phyloP scores from a whole-genome alignment of 2,888 invertebrate species.

The Orthosia gothica region DNA sequence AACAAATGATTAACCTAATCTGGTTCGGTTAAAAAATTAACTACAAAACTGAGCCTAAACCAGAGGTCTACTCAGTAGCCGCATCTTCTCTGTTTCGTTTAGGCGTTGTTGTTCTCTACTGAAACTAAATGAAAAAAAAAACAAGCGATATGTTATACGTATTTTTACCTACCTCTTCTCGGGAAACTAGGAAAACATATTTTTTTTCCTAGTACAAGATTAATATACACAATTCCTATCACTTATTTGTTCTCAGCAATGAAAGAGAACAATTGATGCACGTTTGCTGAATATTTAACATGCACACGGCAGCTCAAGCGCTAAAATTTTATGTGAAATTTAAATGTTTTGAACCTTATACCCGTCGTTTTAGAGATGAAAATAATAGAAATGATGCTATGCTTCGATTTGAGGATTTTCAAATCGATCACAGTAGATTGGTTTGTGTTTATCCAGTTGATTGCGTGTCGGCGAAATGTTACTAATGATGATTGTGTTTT shows the following conservation, averaged over 20 bases:
- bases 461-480: conserved; percentile 57
- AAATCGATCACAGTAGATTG: conserved; percentile 64
- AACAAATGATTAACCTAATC: no score
- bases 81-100: no score
- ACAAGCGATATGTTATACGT: not conserved
- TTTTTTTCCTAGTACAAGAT: no score
- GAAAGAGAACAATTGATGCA: conserved; percentile 48
- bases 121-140: no score
- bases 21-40: no score
- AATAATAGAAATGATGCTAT: conserved; percentile 14
- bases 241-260: conserved; percentile 17
- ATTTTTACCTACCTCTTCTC: not conserved
- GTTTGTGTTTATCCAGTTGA: conserved; percentile 66
- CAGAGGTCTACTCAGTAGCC: no score
- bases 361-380: conserved; percentile 7
- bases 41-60: no score
- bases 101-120: no score
- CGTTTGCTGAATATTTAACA: conserved; percentile 48
- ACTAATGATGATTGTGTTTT: conserved; percentile 63
- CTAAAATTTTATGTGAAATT: conserved; percentile 31
- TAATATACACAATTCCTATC: conserved; percentile 15
- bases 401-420: conserved; percentile 62
- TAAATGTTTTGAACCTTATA: conserved; percentile 39
- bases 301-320: conserved; percentile 24
- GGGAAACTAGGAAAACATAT: not conserved